Base-by-base conservation (phyloP, 2,113 vertebrate species). In the Mobula hypostoma region DNA sequence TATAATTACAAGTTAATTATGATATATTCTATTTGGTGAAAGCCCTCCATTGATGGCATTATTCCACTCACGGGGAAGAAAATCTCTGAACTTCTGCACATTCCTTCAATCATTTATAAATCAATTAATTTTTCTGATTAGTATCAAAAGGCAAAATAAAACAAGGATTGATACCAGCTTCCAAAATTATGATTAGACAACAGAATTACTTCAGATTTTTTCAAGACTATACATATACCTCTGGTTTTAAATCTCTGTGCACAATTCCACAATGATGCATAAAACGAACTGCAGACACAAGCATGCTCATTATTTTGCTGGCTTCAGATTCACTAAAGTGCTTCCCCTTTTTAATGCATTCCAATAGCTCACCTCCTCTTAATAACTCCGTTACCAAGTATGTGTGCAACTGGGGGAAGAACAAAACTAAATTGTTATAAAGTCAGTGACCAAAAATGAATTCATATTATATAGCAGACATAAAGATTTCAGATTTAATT, bases 241-340 rank as follows among this genome's bases (percentile, higher is more conserved):
- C 90, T 40, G 90, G 90, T 74, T 92, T 92, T 92, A 92, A 72
- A 72, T 92, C 90, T 92, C 90, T 72, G 90, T 92, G 90, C 90
- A 92, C 63, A 72, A 92, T 92, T 70, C 90, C 90, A 72, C 66
- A 72, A 27, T 92, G n/a, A 72, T 92, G 90, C 90, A 92, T 92
- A 72, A 70, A 92, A 72, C 68, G 63, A 92, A 92, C 66, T 40
- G 90, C 90, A 92, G 90, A 92, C 66, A 92, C 90, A 8, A 92
- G 63, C 63, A 72, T 92, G 32, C 6, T 32, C 90, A 92, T 92
- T 40, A 92, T 92, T 72, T 66, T 92, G 32, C 90, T 92, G 66
- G 90, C 68, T 48, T 92, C 90, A 92, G 90, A 72, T 92, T 92
- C 90, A 92, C n/a, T 92, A 24, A 92, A 92, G 7, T 92, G 90